Conservation (phyloP, 2,888 invertebrate species). For the Stenichneumon culpator region DNA sequence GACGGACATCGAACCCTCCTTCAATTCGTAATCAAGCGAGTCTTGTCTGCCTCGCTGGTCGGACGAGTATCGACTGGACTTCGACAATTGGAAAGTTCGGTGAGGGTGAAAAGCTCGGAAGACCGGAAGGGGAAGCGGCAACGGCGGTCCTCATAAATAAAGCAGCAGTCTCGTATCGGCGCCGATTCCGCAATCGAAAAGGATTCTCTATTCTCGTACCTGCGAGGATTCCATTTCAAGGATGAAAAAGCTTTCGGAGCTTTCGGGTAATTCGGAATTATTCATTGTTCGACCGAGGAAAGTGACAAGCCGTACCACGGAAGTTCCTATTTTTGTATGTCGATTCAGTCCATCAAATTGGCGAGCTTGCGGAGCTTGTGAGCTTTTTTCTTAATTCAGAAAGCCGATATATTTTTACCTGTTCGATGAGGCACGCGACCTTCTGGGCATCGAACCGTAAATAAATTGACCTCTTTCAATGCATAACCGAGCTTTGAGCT, state of each 20-base stretch:
- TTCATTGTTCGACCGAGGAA: slow-evolving; percentile 1
- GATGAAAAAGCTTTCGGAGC: slow-evolving; percentile 21
- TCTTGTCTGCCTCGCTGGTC: slow-evolving; percentile 65
- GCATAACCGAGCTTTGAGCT: not conserved
- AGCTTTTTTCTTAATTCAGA: not conserved
- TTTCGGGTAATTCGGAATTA: slow-evolving; percentile 23
- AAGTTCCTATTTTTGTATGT: not conserved
- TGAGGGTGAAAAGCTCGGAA: slow-evolving; percentile 19
- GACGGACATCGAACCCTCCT: slow-evolving; percentile 50
- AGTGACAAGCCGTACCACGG: not conserved
- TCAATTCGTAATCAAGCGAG: slow-evolving; percentile 78
- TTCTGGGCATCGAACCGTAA: not conserved
- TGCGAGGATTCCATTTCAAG: slow-evolving; percentile 7
- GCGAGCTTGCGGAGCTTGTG: not conserved
- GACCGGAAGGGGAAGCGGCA: not conserved
- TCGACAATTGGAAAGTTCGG: slow-evolving; percentile 24
- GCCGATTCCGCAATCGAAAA: slow-evolving; percentile 30
- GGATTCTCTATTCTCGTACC: not conserved
- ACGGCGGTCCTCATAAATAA: slow-evolving; percentile 60
- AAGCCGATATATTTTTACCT: not conserved
- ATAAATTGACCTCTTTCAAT: not conserved
- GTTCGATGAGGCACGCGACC: not conserved
- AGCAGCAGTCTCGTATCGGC: slow-evolving; percentile 23
- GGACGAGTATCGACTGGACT: slow-evolving; percentile 45
- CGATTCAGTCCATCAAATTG: not conserved